Evolutionary conservation across 1,140 invertebrate genomes (phyloP).

Genomic region (Rhagoletis zephyria): DNA sequence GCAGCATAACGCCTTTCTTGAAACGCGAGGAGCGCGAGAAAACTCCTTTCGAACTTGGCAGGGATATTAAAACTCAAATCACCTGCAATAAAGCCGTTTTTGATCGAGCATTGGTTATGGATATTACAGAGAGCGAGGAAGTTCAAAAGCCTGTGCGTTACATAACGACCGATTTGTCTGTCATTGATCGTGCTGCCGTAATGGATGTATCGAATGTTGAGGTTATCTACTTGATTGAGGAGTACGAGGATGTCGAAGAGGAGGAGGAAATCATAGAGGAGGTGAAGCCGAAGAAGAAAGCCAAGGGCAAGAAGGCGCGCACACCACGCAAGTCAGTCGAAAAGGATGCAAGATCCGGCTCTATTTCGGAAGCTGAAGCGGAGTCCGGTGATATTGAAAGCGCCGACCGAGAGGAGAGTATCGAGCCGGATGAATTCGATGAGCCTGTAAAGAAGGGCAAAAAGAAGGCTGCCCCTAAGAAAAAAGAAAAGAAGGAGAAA

Average conservation of each 20-base stretch:
- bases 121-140: slow-evolving; percentile 69
- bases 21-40: slow-evolving; percentile 73
- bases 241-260: slow-evolving; percentile 69
- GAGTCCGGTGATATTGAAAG: slow-evolving; percentile 54
- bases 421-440: slow-evolving; percentile 64
- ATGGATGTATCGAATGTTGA: slow-evolving; percentile 73
- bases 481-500: slow-evolving; percentile 72
- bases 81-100: slow-evolving; percentile 72
- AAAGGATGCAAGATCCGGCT: slow-evolving; percentile 60
- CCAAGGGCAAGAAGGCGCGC: slow-evolving; percentile 65
- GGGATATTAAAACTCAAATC: slow-evolving; percentile 69
- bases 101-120: slow-evolving; percentile 72
- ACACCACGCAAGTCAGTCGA: slow-evolving; percentile 65
- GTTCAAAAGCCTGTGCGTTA: slow-evolving; percentile 71
- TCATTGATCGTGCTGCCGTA: slow-evolving; percentile 73
- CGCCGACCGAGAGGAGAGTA: slow-evolving; percentile 64
- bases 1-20: slow-evolving; percentile 71
- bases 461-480: slow-evolving; percentile 70
- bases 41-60: slow-evolving; percentile 71
- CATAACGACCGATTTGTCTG: slow-evolving; percentile 72
- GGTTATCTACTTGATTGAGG: slow-evolving; percentile 73
- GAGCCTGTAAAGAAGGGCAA: slow-evolving; percentile 69
- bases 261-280: slow-evolving; percentile 67
- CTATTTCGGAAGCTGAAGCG: slow-evolving; percentile 55
- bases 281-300: slow-evolving; percentile 70